Base-by-base conservation (phyloP, 2,797 vertebrate species). In the Enteromius viviparus region DNA sequence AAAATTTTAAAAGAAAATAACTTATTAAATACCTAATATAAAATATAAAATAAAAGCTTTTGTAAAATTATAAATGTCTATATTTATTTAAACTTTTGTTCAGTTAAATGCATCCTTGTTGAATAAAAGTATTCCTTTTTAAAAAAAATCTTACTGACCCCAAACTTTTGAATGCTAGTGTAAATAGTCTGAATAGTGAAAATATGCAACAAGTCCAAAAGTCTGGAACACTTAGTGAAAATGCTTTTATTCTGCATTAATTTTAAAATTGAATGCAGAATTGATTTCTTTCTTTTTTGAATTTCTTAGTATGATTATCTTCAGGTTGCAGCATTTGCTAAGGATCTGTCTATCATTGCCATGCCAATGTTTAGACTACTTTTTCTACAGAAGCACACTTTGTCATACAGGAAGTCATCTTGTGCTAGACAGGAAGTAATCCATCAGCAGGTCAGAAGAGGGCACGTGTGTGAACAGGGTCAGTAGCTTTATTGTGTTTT, bases 311-410 rank as follows among this genome's bases (percentile, higher is more conserved):
- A 42, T 42, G 3, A 42, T 42, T 42, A 11, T 42, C 42, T 11
- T 47, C 12, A 47, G 45, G 34, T 14, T 96, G 95, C 93, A 93
- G 93, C 90, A 92, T 95, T 96, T 96, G 95, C 97, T 95, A 96
- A 95, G 95, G 94, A 94, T 95, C 91, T 92, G 92, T 96, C 96
- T 96, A 95, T 96, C 95, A 96, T 96, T 93, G 90, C 87, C 92
- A 92, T 58, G 85, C 70, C 58, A 78, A 87, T 89, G 90, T 89
- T 89, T 92, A 91, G 90, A 23, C 80, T 69, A 49, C 51, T 32
- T 14, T 77, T 69, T 85, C 42, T 47, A 66, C 42, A 45, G 70
- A 76, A 60, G 65, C 55, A 32, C 68, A 55, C 58, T 45, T 74
- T 23, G 42, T 26, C 51, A 75, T 69, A 74, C 68, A 82, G 80